Base-by-base conservation (phyloP, 2,797 vertebrate species). In the Acomys russatus region DNA sequence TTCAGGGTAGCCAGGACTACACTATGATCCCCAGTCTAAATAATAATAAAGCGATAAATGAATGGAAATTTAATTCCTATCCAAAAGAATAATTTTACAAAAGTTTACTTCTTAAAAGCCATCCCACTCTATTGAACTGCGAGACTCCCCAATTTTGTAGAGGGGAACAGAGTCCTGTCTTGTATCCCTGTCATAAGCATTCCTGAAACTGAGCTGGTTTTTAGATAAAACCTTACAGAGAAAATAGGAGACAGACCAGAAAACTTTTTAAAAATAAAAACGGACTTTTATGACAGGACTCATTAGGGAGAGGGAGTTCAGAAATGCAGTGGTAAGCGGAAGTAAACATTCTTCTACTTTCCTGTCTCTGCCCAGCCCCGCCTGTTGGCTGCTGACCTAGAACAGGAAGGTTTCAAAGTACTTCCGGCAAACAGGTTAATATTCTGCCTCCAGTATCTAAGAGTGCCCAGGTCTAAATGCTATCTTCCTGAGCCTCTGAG, bases 161-260 rank as follows among this genome's bases (percentile, higher is more conserved):
- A 77, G 30, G 54, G 20, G 30, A 51, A 95, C 68, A 20, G 30
- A 74, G 15, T 22, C 78, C 0, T 78, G 4, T 61, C 17, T n/a
- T n/a, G 59, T 51, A 28, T 3, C n/a, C 51, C 25, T 14, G 9
- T 90, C 56, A 51, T 23, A 1, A 68, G 33, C 10, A 28, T 79
- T 95, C 61, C 33, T 68, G n/a, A 91, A 85, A n/a, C 66, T 66
- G 20, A 80, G 23, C 11, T 89, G 9, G 22, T 71, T 87, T 88
- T 93, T 93, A 90, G 28, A 78, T 91, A 12, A 77, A 94, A 92
- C 92, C 5, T 2, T 94, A 54, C 5, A 85, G 35, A 92, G 23
- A 88, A 76, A n/a, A 78, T 7, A 22, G 91, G 78, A 4, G 14
- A 61, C 44, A 61, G 2, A 11, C 51, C 35, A 61, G 74, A 71